Base-by-base conservation (phyloP, 23 tunicate genomes). In the Corella eumyota region DNA sequence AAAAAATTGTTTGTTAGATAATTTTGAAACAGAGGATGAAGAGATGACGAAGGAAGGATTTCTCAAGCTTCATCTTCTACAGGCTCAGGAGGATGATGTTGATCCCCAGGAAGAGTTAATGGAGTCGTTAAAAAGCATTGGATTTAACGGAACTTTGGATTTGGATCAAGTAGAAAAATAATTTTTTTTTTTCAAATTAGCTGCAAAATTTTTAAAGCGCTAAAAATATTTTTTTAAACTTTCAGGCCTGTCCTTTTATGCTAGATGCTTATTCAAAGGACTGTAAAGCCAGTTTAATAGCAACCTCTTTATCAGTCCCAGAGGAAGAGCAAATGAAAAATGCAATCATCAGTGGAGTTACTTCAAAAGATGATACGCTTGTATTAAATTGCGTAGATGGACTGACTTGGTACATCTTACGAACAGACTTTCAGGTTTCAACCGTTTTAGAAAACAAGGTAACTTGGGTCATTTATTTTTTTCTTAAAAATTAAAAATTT, bases 1-100 rank as follows among this genome's bases (percentile, higher is more conserved):
- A 13, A 7, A 9, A 9, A 13, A 25, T 27, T 34, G 2, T 36
- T 34, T 6, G 1, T 2, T 51, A 69, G 65, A 67, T 24, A 77
- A 77, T 49, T 36, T 77, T 29, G 74, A 56, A 50, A 68, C 64
- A 64, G 45, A 77, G 22, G 53, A 77, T 24, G 84, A 60, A 17
- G 69, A 77, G 45, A 31, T 77, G 0, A 77, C 84, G 6, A 40
- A 66, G 32, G 69, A 67, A 47, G 84, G 84, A 31, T 77, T 77
- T 33, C 34, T 7, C 21, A 50, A 77, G 29, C 75, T 77, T 24
- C 84, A 77, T 68, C 49, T 77, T 2, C 58, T 77, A 68, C 84
- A 77, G 40, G 84, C 84, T 28, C 48, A 64, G 52, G 84, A 77
- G 29, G 74, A 76, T 4, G 60, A 38, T 17, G 75, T 20, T 25